Conservation (phyloP, 2,888 invertebrate species). For the Euspilapteryx auroguttella region DNA sequence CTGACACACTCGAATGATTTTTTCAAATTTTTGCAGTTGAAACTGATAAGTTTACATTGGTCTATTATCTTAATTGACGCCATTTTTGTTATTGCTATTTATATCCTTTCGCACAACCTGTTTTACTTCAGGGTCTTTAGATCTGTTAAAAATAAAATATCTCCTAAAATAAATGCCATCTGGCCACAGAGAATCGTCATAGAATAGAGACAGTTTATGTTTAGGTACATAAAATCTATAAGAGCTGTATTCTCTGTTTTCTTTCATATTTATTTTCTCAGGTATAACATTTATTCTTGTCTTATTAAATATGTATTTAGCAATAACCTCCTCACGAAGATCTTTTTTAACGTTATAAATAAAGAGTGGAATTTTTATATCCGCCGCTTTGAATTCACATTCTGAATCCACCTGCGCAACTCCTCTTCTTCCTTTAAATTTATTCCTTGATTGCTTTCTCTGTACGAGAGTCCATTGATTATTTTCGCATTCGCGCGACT, state of each 20-base stretch:
- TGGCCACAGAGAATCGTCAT: too few species aligned
- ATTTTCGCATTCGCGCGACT: too few species aligned
- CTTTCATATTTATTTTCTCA: background rate
- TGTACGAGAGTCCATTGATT: constrained; percentile 2
- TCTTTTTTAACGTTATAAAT: constrained; percentile 6
- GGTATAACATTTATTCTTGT: background rate
- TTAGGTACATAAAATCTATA: constrained; percentile 7
- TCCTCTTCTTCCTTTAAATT: constrained; percentile 4
- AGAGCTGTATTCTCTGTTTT: background rate
- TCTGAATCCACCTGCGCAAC: constrained; percentile 3
- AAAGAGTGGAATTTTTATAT: constrained; percentile 6
- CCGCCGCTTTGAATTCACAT: constrained; percentile 5
- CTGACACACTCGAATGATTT: constrained; percentile 4
- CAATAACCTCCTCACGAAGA: constrained; percentile 2
- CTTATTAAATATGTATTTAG: constrained; percentile 4
- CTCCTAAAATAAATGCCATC: too few species aligned
- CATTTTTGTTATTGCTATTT: too few species aligned
- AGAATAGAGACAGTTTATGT: constrained; percentile 5
- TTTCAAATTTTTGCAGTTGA: constrained; percentile 4
- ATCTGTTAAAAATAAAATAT: background rate
- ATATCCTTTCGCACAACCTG: constrained; percentile 6
- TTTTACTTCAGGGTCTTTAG: background rate
- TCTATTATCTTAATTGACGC: constrained; percentile 1
- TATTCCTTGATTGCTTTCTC: constrained; percentile 5
- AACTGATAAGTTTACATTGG: constrained; percentile 1